Base-by-base conservation (phyloP, 2,888 invertebrate species). In the Eurytoma adleriae region DNA sequence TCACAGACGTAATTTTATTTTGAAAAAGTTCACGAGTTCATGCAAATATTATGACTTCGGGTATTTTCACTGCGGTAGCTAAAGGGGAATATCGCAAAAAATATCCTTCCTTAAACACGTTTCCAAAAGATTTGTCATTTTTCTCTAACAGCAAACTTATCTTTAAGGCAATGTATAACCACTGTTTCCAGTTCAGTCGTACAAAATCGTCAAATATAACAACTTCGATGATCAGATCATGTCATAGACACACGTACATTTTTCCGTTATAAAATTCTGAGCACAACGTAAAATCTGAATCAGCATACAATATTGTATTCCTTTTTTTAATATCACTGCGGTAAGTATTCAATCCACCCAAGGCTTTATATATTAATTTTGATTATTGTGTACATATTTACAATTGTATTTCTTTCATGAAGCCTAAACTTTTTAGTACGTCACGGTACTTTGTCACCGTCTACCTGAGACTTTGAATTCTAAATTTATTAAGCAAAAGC, bases 291-390 rank as follows among this genome's bases (percentile, higher is more conserved):
- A 80, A 57, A 68, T 71, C 54, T 76, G 67, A 79, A 72, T 68
- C 20, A 79, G 61, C 61, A 52, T 24, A 66, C 18, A 67, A 64
- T 80, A 68, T 62, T 71, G 24, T 59, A 71, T 74, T 59, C 52
- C 18, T 40, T 40, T 79, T 80, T 84, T 83, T 86, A 86, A 86
- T 85, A 87, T 86, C 86, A 85, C 84, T 70, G 67, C 79, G 84
- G 84, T 84, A 86, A 85, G 83, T 84, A 84, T 78, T 52, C 27
- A 72, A 72, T 64, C 57, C 57, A 76, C 62, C 40, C 59, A 68
- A 81, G 71, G 71, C 73, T 81, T 61, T 61, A 52, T 74, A 57
- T 81, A 71, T 64, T 54, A 81, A 67, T 75, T 78, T 78, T 20
- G 12, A 71, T 75, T 75, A 16, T 24, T 75, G 71, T 79, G 30